Evolutionary conservation across 1,140 invertebrate genomes (phyloP).

Genomic region (Pseudomyrmex concolor): DNA sequence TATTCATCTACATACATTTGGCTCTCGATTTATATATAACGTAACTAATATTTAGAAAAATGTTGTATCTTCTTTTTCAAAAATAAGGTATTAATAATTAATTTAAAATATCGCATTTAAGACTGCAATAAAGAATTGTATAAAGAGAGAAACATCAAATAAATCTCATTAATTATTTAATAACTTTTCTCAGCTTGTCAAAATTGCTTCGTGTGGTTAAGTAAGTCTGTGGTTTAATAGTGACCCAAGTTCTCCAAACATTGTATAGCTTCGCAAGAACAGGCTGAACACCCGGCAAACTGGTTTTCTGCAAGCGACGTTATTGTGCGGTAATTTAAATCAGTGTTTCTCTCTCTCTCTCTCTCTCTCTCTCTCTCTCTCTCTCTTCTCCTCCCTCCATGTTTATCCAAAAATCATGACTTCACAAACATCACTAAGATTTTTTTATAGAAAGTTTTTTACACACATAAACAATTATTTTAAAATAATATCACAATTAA

Average conservation of each 20-base stretch:
- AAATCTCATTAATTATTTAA: constrained; percentile 47
- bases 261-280: constrained; percentile 47
- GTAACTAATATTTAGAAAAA: no score
- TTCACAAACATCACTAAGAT: constrained; percentile 11
- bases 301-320: constrained; percentile 55
- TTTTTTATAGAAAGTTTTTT: background rate
- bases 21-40: no score
- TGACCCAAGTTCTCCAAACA: constrained; percentile 46
- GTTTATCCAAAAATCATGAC: constrained; percentile 18
- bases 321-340: constrained; percentile 66
- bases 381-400: no score
- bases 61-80: no score
- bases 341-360: constrained; percentile 21
- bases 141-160: background rate
- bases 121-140: background rate
- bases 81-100: no score
- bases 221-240: constrained; percentile 40
- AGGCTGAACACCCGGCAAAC: constrained; percentile 57
- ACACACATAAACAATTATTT: background rate
- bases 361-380: no score
- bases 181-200: constrained; percentile 35
- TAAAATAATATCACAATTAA: no score
- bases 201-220: constrained; percentile 45
- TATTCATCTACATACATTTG: background rate
- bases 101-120: background rate